phyloP scores from a whole-genome alignment of 1,140 invertebrate genomes.

The Zaprionus taronus region DNA sequence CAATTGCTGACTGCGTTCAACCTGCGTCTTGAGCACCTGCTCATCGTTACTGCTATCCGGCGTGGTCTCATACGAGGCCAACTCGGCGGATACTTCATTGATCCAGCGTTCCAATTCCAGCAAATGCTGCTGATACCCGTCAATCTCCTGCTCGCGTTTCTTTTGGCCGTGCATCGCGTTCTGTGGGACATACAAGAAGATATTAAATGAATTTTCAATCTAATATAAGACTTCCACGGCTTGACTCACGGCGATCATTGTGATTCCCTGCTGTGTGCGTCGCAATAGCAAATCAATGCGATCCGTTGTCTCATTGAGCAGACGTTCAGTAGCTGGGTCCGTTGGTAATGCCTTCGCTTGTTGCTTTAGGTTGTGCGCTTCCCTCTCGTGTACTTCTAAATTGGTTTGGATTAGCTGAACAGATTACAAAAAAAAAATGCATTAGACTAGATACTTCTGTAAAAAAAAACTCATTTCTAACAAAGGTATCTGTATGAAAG shows the following conservation, averaged over 20 bases:
- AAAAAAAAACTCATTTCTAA: conserved; percentile 4
- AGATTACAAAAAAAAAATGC: conserved; percentile 17
- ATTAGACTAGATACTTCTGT: conserved; percentile 3
- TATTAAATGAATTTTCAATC: neutral
- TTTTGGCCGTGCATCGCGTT: conserved; percentile 86
- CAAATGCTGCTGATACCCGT: conserved; percentile 87
- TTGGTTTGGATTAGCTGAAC: conserved; percentile 81
- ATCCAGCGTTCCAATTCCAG: conserved; percentile 88
- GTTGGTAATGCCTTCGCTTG: conserved; percentile 68
- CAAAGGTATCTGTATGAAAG: conserved; percentile 30
- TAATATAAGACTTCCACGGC: neutral
- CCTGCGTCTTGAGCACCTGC: conserved; percentile 68
- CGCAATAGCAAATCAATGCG: conserved; percentile 76
- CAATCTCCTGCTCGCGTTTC: conserved; percentile 86
- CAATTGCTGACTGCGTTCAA: conserved; percentile 73
- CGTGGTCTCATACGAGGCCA: conserved; percentile 72
- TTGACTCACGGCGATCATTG: conserved; percentile 78
- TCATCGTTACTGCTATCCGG: conserved; percentile 70
- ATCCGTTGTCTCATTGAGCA: conserved; percentile 75
- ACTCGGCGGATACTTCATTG: conserved; percentile 75
- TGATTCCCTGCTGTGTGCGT: conserved; percentile 80
- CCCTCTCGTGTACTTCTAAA: conserved; percentile 76
- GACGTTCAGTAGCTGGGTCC: conserved; percentile 72
- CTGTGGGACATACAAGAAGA: conserved; percentile 52
- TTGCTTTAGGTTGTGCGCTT: conserved; percentile 67